Evolutionary conservation across 1,140 invertebrate species (phyloP), one percentile per base, ranked within the genome.

Genomic region (Bombus confusus): DNA sequence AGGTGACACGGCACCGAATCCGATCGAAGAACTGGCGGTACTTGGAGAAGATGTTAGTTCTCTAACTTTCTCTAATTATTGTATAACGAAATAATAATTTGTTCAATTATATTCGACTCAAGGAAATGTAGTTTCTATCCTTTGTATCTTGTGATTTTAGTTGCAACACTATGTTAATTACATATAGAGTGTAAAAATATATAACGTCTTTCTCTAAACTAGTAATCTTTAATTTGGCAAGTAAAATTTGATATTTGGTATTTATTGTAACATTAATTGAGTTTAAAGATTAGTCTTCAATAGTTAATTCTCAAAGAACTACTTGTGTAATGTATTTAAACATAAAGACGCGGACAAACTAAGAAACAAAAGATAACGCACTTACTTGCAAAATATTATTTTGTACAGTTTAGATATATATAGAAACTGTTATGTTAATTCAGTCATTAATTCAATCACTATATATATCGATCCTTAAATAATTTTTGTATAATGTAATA

Each of bases 1-100:
- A 87, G 98, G 98, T 13, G 98, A 98, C 93, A 96, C 98, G 91
- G 96, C 97, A 4, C 96, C 97, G 3, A 97, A 97, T 87, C 97
- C 98, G 0, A 94, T 98, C 2, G 97, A 98, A 80, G 97, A 98
- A 92, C 92, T 98, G 1, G 96, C 96, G 39, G 95, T 97, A 22
- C 96, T 98, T 90, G 96, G 98, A 6, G 97, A 98, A 91, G 97
- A 98, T 91, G 97, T 98, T 91, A 31, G 43, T 59, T 34, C 15
- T 66, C 31, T 18, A 66, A 66, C 31, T 31, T 66, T 34, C 8
- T 66, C 10, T 15, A n/a, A n/a, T 28, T 62, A 62, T 12, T n/a
- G 9, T 13, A 12, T n/a, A 62, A 62, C 28, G 3, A 12, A 10
- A n/a, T 28, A n/a, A n/a, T n/a, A n/a, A n/a, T n/a, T n/a, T n/a